Evolutionary conservation across 2,888 invertebrate genomes (phyloP).

Genomic region (Rambutsinella grinnellia): DNA sequence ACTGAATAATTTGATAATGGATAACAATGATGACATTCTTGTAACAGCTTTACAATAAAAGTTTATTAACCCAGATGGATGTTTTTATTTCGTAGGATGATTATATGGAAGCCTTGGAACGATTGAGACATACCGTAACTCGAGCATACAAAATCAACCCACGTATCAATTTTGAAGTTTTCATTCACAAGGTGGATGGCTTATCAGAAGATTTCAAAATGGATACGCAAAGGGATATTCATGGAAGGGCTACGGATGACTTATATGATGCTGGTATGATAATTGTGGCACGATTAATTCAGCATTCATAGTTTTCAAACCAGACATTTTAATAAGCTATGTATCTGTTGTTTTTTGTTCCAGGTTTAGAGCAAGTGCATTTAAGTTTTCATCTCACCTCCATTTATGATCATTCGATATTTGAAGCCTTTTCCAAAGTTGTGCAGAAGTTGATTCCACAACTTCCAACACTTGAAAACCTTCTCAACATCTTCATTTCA

Average conservation of each 20-base stretch:
- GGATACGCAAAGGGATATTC: constrained; percentile 98
- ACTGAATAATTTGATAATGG: background rate
- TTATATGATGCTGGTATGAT: constrained; percentile 83
- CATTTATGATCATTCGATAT: constrained; percentile 99
- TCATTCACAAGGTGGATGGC: constrained; percentile 82
- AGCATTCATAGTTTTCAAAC: background rate
- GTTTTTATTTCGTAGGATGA: constrained; percentile 80
- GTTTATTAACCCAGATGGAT: background rate
- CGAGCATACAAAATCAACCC: constrained; percentile 96
- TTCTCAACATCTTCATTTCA: constrained; percentile 97
- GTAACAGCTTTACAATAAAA: constrained; percentile 95
- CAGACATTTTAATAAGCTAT: background rate
- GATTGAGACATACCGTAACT: constrained; percentile 92
- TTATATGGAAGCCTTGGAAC: constrained; percentile 94
- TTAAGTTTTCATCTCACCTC: constrained; percentile 97
- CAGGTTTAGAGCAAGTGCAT: constrained; percentile 85
- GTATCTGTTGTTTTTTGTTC: constrained; percentile 54
- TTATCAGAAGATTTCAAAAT: constrained; percentile 99
- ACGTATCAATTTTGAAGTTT: constrained; percentile 93
- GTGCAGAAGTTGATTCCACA: constrained; percentile 99
- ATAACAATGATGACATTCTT: too few species aligned
- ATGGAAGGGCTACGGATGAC: constrained; percentile 96
- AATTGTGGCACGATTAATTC: background rate
- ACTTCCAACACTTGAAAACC: constrained; percentile 95
- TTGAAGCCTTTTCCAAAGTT: constrained; percentile 99